Evolutionary conservation across 1,140 invertebrate genomes (phyloP).

Genomic region (Chironomus tepperi): DNA sequence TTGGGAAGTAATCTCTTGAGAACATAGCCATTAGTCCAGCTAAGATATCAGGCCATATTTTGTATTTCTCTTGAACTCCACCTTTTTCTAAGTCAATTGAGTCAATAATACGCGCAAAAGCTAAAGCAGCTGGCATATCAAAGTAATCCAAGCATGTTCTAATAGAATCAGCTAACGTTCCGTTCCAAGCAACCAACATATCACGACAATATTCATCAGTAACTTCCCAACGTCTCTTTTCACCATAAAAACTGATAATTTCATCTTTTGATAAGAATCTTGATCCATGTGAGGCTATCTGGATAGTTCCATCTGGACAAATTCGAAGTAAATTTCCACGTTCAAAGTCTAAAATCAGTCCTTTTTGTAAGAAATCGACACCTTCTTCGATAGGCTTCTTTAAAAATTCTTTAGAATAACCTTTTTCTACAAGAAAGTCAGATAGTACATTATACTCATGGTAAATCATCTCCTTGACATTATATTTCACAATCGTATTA

Average conservation of each 20-base stretch:
- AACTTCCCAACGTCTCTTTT: constrained; percentile 49
- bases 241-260: constrained; percentile 54
- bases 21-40: constrained; percentile 55
- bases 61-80: constrained; percentile 41
- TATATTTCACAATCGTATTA: constrained; percentile 61
- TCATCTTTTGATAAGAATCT: constrained; percentile 47
- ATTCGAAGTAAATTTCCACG: constrained; percentile 64
- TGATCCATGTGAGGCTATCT: constrained; percentile 62
- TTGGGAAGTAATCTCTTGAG: constrained; percentile 49
- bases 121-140: constrained; percentile 57
- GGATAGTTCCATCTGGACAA: constrained; percentile 49
- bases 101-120: constrained; percentile 65
- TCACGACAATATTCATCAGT: constrained; percentile 46
- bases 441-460: constrained; percentile 55
- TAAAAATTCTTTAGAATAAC: constrained; percentile 48
- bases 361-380: constrained; percentile 61
- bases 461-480: constrained; percentile 48
- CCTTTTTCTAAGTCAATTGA: constrained; percentile 49
- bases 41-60: constrained; percentile 58
- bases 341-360: constrained; percentile 63
- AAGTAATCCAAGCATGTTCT: constrained; percentile 67
- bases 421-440: constrained; percentile 54
- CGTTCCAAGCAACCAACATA: constrained; percentile 53
- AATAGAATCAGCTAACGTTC: constrained; percentile 48
- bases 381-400: constrained; percentile 46